phyloP scores from a whole-genome alignment of 2,888 invertebrate genomes.

The Pollenia labialis region DNA sequence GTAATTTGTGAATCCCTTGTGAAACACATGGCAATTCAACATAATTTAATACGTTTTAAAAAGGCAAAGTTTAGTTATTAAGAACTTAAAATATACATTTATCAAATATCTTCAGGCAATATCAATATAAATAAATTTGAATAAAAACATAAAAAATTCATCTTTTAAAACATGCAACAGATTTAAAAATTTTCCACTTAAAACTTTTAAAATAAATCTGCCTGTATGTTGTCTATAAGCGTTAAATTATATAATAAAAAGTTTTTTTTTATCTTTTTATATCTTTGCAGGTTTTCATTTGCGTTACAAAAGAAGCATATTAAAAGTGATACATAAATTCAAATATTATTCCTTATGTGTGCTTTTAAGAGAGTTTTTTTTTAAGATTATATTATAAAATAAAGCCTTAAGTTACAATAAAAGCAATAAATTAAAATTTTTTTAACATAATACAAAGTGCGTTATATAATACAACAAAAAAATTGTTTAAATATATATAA shows the following conservation, averaged over 20 bases:
- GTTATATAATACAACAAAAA: slow-evolving; percentile 19
- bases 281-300: slow-evolving; percentile 63
- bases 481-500: neutral
- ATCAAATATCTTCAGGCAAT: no score
- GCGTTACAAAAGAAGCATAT: neutral
- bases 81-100: no score
- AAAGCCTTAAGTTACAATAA: slow-evolving; percentile 54
- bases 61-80: no score
- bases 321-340: slow-evolving; percentile 28
- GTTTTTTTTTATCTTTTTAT: slow-evolving; percentile 9
- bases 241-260: neutral
- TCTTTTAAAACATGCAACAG: no score
- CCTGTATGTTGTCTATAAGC: neutral
- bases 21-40: no score
- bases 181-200: neutral
- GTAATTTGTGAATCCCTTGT: no score
- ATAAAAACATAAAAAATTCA: no score
- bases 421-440: slow-evolving; percentile 55
- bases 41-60: no score
- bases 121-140: no score
- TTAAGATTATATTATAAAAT: slow-evolving; percentile 14
- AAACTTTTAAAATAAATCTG: neutral
- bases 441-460: slow-evolving; percentile 43
- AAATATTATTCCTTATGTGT: neutral
- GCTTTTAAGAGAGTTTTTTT: slow-evolving; percentile 7